Base-by-base conservation (phyloP, 2,113 vertebrate species). In the Sinocyclocheilus anophthalmus region DNA sequence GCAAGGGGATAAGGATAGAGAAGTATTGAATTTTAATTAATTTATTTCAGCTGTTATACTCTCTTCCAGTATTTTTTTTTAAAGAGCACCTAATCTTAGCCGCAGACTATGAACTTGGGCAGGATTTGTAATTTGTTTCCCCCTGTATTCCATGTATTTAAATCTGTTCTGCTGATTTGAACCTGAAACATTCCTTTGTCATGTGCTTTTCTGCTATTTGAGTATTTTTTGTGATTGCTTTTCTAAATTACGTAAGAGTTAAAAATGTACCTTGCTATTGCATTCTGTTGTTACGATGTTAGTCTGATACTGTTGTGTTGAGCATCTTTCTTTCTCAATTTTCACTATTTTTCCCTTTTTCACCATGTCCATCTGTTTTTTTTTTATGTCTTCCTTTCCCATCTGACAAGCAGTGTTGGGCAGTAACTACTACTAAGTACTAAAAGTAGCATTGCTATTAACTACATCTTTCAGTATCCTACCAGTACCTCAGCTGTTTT, bases 1-100 rank as follows among this genome's bases (percentile, higher is more conserved):
- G 86, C 88, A 89, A 90, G 86, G 48, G 83, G 81, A 90, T 39
- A 37, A 81, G 84, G 79, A 90, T 85, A 86, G 82, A 88, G 79
- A 81, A 83, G 86, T 82, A 70, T 82, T 82, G 80, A 85, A 85
- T 90, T 81, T 77, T 84, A 81, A 82, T 72, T 76, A 65, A 89
- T 89, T 80, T 59, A 77, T 88, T 86, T 55, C 75, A 72, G 73
- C 53, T 70, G 42, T 70, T 65, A 45, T 48, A 45, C 0, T 88
- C 67, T 53, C 72, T 33, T 75, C 85, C 13, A 53, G 16, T 1
- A 50, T 18, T 70, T 9, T 37, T 83, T 88, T 84, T 48, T 69
- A 78, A 88, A 39, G 30, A 65, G 85, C 53, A 85, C 39, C 76
- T 53, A 53, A 53, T 72, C 80, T 86, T 84, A 85, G 42, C 57